Conservation (phyloP, 2,888 invertebrate species). For the Temnothorax ravouxi region DNA sequence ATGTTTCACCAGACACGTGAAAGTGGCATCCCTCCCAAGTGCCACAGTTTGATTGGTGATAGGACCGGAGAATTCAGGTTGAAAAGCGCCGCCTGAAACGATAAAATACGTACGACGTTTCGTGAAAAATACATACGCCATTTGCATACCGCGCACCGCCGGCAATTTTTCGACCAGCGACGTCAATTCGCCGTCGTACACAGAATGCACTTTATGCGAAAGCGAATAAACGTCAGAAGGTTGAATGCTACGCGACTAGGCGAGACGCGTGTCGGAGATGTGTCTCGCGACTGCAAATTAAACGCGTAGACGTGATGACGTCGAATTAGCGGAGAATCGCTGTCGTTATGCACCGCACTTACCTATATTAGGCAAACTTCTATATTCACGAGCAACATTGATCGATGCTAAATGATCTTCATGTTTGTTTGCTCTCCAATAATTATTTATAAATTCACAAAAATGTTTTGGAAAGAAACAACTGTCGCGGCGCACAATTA, state of each 20-base stretch:
- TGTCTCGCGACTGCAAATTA: conserved; percentile 49
- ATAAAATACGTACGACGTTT: conserved; percentile 67
- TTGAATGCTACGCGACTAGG: conserved; percentile 42
- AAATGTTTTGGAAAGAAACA: not conserved
- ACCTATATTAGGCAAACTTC: conserved; percentile 25
- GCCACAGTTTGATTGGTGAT: conserved; percentile 94
- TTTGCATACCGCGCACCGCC: conserved; percentile 45
- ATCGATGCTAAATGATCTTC: not conserved
- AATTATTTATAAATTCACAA: not conserved
- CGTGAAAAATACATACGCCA: conserved; percentile 63
- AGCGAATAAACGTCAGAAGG: conserved; percentile 52
- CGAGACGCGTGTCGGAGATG: conserved; percentile 5
- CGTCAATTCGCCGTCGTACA: conserved; percentile 51
- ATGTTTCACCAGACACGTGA: conserved; percentile 94
- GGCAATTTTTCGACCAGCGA: conserved; percentile 50
- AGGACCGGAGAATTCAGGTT: conserved; percentile 94
- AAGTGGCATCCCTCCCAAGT: conserved; percentile 94
- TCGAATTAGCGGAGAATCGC: conserved; percentile 48
- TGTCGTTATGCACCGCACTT: not conserved
- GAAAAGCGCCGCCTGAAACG: conserved; percentile 91
- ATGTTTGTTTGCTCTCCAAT: not conserved
- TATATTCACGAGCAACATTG: conserved; percentile 5
- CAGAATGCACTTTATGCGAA: conserved; percentile 54
- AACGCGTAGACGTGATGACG: conserved; percentile 51
- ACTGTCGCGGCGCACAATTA: no score